Conservation (phyloP, 1,140 invertebrate genomes). For the Liolophura sinensis region DNA sequence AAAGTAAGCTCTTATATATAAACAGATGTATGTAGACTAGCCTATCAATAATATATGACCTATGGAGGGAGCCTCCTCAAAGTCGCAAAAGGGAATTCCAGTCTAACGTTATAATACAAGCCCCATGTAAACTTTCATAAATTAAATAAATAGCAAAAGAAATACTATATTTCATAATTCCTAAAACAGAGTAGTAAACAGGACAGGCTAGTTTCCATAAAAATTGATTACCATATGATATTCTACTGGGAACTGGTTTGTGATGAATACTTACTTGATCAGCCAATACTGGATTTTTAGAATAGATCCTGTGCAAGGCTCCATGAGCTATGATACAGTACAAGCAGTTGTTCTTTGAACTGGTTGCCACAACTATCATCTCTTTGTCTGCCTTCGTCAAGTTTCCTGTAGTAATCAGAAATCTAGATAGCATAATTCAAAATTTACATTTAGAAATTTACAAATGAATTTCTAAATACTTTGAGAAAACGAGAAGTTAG, state of each 20-base stretch:
- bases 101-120: too few relatives aligned
- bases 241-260: neutral
- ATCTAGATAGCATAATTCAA: conserved; percentile 3
- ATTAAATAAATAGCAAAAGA: too few relatives aligned
- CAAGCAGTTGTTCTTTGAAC: conserved; percentile 36
- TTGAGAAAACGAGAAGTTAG: neutral
- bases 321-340: conserved; percentile 45
- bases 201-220: conserved; percentile 1
- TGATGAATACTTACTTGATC: conserved; percentile 38
- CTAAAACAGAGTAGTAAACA: too few relatives aligned
- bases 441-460: neutral
- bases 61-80: too few relatives aligned
- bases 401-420: conserved; percentile 34
- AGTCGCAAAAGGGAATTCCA: too few relatives aligned
- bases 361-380: conserved; percentile 43
- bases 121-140: too few relatives aligned
- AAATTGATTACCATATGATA: neutral
- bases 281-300: conserved; percentile 36
- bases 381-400: conserved; percentile 45
- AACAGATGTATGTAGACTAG: too few relatives aligned
- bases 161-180: neutral
- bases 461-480: neutral
- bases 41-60: too few relatives aligned
- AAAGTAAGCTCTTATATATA: too few relatives aligned
- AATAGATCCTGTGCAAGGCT: conserved; percentile 39